A percentile compares a stretch with the other conserved stretches of the same genome.
These are phyloP conservation scores for Arvicanthis niloticus DNA, from an alignment of 2,113 vertebrate species.

Conservation along the genomic window DNA sequence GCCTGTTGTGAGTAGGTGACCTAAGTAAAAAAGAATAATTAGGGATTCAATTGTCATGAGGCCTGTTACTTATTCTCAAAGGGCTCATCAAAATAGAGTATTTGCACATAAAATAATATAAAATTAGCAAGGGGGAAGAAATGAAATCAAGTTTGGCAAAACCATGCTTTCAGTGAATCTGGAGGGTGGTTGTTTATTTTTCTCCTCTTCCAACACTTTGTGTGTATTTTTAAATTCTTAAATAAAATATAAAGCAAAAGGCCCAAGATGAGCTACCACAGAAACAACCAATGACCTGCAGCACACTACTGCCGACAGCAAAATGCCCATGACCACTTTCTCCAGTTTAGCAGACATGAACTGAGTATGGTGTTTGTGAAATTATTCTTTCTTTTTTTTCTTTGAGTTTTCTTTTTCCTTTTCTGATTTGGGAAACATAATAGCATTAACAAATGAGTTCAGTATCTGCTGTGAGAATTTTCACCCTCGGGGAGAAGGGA, in stretches of 20 bases:
- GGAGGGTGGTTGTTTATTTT: not conserved
- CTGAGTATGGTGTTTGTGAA: conserved; percentile 27
- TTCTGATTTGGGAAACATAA: not conserved
- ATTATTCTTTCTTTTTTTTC: not conserved
- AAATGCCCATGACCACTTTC: not conserved
- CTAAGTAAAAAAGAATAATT: not conserved
- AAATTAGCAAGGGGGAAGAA: not conserved
- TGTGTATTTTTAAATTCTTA: conserved; percentile 5
- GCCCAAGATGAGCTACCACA: not conserved
- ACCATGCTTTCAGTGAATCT: conserved; percentile 23
- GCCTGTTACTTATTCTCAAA: not conserved
- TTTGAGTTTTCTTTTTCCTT: too few relatives aligned
- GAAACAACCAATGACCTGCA: not conserved
- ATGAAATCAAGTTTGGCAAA: not conserved
- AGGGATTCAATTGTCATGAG: not conserved
- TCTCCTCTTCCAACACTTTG: conserved; percentile 24
- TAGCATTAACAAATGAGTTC: not conserved
- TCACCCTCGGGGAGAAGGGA: not conserved
- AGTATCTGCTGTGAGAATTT: not conserved
- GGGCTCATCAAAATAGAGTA: not conserved
- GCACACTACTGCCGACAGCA: not conserved
- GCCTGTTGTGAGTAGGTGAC: not conserved
- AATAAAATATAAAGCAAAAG: not conserved
- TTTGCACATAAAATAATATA: not conserved
- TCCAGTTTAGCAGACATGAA: conserved; percentile 25